Base-by-base conservation (phyloP, 2,888 invertebrate genomes). In the Apoderus coryli region DNA sequence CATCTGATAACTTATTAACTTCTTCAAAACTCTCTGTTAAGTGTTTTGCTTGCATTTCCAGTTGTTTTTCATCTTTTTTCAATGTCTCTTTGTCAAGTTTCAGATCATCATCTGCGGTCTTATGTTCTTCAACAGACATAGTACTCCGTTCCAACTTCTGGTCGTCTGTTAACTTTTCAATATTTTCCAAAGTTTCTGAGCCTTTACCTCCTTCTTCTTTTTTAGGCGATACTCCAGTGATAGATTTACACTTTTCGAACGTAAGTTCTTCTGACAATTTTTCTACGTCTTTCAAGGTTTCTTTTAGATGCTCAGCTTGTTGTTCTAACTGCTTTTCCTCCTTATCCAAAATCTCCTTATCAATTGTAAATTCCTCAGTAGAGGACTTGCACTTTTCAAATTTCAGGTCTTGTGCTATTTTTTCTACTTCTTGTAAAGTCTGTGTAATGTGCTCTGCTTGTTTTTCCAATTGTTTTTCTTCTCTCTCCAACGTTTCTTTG, bases 351-450 rank as follows among this genome's bases (percentile, higher is more conserved):
- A 6, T 19, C 9, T 23, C 14, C 25, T 19, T 14, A 29, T 16
- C 22, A 10, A 10, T 14, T 3, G 22, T 23, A 9, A 3, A n/a
- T 22, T 29, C 23, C 5, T 14, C 22, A 12, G 16, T 11, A 3
- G 10, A 10, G 6, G 3, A 14, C 9, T 31, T 10, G 16, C 14
- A 2, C 2, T 34, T 29, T 9, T 22, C 26, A 5, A 25, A 2
- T 33, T 27, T 28, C 9, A 32, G 28, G 6, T 12, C 32, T 14
- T 23, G 23, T 9, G 23, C n/a, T 23, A 14, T 12, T 10, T 37
- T 28, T 27, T 30, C 31, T 11, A 7, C 4, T 3, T 6, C 16
- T 11, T 16, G 22, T 29, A 29, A 24, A 13, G 22, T 22, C 10
- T 24, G 14, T 4, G 12, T 19, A 7, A 19, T n/a, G 13, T 4